Evolutionary conservation across 1,140 invertebrate genomes (phyloP), one percentile per base, ranked within the genome.

Genomic region (Drosophila lowei): DNA sequence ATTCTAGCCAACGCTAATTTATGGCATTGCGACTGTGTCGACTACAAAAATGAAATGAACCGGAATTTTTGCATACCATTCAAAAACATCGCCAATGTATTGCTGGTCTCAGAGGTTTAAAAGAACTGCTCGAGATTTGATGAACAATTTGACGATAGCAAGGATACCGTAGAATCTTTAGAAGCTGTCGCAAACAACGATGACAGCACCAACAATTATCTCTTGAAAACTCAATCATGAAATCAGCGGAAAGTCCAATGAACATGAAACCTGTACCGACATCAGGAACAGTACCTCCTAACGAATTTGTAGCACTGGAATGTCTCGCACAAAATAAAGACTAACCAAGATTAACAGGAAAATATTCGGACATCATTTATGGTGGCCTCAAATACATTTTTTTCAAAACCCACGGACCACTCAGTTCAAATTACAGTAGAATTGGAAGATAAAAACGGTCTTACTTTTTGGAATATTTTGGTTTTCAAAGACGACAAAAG

Each of bases 21-120:
- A 2, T 88, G 79, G 84, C 58, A 81, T 9, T 88, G 84, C 34
- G 60, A 70, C 25, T 88, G 84, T 30, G 7, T 57, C n/a, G n/a
- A 5, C 30, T 88, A 28, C 56, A 58, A 7, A 18, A 6, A n/a
- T 15, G 56, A 80, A 23, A 70, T 88, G 64, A 63, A 44, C 6
- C n/a, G 8, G 13, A 0, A 56, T 88, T 3, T 72, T 77, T 16
- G 30, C 16, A 1, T 57, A 79, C n/a, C 68, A 79, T 8, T 49
- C 21, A 1, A 48, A 43, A 0, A 58, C 53, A 7, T n/a, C 38
- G 6, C 43, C 28, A 2, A 28, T 79, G 18, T 21, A n/a, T 38
- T 86, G 83, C 43, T 1, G 16, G 6, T 25, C 63, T 7, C 83
- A 6, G 56, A 68, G 0, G 16, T 63, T 3, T 79, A 48, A 42